Conservation (phyloP, 2,797 vertebrate species). For the Adelosebastes latens region DNA sequence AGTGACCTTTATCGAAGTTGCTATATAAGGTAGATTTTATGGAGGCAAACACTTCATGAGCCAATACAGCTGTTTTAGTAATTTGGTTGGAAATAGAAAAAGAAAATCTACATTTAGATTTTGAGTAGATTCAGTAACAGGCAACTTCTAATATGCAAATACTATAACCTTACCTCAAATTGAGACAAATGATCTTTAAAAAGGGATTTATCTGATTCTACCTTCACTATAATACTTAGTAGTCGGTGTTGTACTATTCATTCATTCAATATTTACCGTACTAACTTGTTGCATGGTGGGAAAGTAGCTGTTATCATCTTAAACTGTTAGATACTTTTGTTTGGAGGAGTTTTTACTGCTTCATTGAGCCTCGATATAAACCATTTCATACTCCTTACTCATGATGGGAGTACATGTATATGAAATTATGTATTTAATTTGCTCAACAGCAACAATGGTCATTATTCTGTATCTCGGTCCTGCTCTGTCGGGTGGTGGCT, state of each 20-base stretch:
- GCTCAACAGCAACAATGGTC: constrained; percentile 46
- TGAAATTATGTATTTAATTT: constrained; percentile 78
- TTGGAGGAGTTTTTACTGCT: constrained; percentile 40
- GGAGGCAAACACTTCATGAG: constrained; percentile 37
- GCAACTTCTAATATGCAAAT: constrained; percentile 79
- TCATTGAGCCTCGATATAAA: constrained; percentile 37
- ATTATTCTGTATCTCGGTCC: constrained; percentile 46
- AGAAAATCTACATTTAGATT: constrained; percentile 27
- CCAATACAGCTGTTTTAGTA: constrained; percentile 25
- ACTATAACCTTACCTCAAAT: constrained; percentile 79
- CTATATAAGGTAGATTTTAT: constrained; percentile 15
- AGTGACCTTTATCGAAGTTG: constrained; percentile 77
- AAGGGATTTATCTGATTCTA: constrained; percentile 50
- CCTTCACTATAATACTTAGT: constrained; percentile 46
- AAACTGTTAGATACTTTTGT: constrained; percentile 33
- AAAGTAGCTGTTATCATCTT: constrained; percentile 27
- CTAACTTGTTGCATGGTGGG: constrained; percentile 67
- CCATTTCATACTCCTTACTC: constrained; percentile 32
- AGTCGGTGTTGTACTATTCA: constrained; percentile 43
- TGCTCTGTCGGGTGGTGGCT: constrained; percentile 53
- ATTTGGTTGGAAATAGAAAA: constrained; percentile 25
- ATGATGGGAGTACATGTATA: constrained; percentile 40
- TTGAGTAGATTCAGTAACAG: constrained; percentile 41
- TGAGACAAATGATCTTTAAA: constrained; percentile 45
- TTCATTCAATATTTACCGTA: constrained; percentile 46